Conservation (phyloP, 2,797 vertebrate species). For the Peromyscus attwateri region DNA sequence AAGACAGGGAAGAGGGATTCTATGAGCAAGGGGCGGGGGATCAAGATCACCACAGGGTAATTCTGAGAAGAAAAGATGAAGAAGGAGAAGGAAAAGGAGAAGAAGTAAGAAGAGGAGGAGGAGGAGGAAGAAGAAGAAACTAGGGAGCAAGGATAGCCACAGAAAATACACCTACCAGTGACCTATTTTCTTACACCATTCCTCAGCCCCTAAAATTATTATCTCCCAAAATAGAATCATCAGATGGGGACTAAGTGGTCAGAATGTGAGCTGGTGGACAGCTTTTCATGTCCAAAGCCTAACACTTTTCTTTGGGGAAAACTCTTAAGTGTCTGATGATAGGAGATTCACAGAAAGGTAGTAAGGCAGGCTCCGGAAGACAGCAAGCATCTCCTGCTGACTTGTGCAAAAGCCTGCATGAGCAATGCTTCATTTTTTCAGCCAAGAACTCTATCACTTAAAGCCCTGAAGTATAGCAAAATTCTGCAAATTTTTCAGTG, state of each 20-base stretch:
- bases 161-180: background rate
- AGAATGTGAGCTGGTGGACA: background rate
- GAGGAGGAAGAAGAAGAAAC: too few species aligned
- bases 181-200: background rate
- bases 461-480: constrained; percentile 6
- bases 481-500: background rate
- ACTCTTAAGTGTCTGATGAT: background rate
- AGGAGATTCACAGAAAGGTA: background rate
- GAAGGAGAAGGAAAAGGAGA: background rate
- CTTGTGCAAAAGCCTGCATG: background rate
- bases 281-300: background rate
- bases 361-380: background rate
- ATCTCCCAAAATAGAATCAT: background rate
- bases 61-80: background rate
- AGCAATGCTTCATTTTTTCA: background rate
- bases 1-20: too few species aligned
- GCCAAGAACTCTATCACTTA: background rate
- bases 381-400: background rate
- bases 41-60: too few species aligned
- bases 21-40: too few species aligned
- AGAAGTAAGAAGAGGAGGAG: too few species aligned
- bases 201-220: background rate
- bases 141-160: background rate
- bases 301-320: background rate
- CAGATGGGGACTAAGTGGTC: background rate